Percentiles rank a stretch among this genome's conserved stretches.
phyloP scores from a whole-genome alignment of 2,888 invertebrate genomes.

The Coelogynopora nodosa region DNA sequence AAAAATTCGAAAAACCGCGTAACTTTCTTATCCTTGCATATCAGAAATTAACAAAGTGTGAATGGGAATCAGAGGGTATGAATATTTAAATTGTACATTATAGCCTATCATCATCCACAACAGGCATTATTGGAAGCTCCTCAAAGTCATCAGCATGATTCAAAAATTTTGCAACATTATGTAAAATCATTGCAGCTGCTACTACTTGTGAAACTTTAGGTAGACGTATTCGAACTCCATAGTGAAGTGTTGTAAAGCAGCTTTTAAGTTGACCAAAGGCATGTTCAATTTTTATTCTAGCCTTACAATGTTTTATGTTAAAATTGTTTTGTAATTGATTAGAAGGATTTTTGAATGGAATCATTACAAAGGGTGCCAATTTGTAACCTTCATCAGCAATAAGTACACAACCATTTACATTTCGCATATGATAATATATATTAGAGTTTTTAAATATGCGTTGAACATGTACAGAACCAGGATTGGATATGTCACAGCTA shows the following conservation, averaged over 20 bases:
- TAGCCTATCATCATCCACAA: constrained; percentile 4
- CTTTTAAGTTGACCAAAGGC: too few species aligned
- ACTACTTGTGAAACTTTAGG: background rate
- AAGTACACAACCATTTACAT: background rate
- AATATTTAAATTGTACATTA: too few species aligned
- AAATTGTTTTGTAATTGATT: too few species aligned
- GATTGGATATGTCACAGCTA: background rate
- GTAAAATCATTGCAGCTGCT: background rate
- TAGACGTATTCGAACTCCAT: background rate
- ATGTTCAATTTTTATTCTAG: background rate
- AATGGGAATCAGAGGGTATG: too few species aligned
- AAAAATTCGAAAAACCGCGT: too few species aligned
- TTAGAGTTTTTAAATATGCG: background rate
- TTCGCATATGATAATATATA: background rate
- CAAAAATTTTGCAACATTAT: background rate
- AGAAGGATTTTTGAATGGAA: background rate
- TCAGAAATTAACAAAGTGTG: too few species aligned
- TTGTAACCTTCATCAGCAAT: background rate
- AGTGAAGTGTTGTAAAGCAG: background rate
- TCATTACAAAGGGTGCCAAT: background rate
- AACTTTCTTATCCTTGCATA: too few species aligned
- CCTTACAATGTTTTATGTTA: background rate
- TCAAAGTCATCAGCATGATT: background rate
- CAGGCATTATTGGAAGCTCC: background rate
- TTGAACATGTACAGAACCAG: background rate